Evolutionary conservation across 2,888 invertebrate species (phyloP), one percentile per base, ranked within the genome.

Genomic region (Eristalis arbustorum): DNA sequence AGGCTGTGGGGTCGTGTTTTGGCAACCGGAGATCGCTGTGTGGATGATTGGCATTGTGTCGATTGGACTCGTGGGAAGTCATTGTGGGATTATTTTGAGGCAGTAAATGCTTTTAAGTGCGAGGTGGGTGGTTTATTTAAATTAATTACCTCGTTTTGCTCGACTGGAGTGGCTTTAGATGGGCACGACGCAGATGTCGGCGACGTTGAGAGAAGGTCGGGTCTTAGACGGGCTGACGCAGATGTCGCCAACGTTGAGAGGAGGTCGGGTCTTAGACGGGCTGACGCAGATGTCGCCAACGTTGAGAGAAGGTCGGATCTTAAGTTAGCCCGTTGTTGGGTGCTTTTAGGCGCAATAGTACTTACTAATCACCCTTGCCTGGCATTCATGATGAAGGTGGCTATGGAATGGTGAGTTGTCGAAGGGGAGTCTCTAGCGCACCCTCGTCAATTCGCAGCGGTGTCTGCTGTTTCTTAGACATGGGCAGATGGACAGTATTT

Each of bases 11-110:
- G 3, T 25, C 10, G 23, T 25, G n/a, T 28, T 37, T 59, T 61
- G 40, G 22, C n/a, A 57, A 40, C 23, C 23, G 59, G 37, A 8
- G 13, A 18, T 8, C 10, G 49, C 37, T 37, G 68, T 63, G 74
- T 69, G 34, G 61, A 59, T 56, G 64, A 79, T 67, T 74, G 66
- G 61, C 23, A 62, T 31, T 18, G 72, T 66, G 69, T n/a, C 37
- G 75, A 84, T 79, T 31, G 69, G 61, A 25, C 71, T 56, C 69
- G 22, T 40, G 75, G 67, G 75, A 18, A 28, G 61, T 56, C 69
- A 42, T 75, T 57, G 74, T 84, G 42, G 31, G 69, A 68, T 84
- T 69, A 69, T 63, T 74, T 71, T 31, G 31, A 61, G 71, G 34
- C 64, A 63, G 75, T 79, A 67, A 62, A 13, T 34, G 22, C 37